Percentiles rank a stretch among this genome's conserved stretches.
Evolutionary conservation across 2,888 invertebrate species (phyloP).

Genomic region (Dysmachus trigonus): DNA sequence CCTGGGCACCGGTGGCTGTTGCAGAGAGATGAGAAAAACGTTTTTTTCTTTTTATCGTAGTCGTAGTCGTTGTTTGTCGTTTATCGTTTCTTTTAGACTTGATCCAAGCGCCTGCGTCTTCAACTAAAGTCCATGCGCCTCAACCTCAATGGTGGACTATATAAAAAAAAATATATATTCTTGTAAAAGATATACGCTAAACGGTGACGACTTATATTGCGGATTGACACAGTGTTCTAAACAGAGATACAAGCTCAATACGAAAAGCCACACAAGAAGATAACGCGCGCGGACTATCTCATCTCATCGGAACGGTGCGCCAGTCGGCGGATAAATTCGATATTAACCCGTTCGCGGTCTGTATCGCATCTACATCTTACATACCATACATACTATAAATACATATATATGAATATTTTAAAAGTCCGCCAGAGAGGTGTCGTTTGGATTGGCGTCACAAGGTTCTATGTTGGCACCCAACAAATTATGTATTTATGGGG

Average conservation of each 20-base stretch:
- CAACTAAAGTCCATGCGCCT: too few relatives aligned
- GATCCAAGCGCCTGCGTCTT: neutral
- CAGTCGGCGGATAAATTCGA: neutral
- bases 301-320: neutral
- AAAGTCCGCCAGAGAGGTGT: neutral
- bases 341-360: conserved; percentile 3
- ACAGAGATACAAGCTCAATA: conserved; percentile 20
- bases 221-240: conserved; percentile 22
- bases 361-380: neutral
- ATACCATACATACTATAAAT: too few relatives aligned
- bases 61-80: neutral
- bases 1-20: neutral
- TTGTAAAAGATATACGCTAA: conserved; percentile 2
- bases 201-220: conserved; percentile 38
- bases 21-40: neutral
- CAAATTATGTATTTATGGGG: conserved; percentile 38
- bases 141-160: neutral
- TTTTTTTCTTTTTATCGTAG: neutral
- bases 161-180: neutral
- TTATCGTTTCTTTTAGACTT: neutral
- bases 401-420: neutral
- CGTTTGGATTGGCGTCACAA: neutral
- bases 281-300: neutral
- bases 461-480: conserved; percentile 20
- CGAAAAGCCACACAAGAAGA: neutral